Evolutionary conservation across 53 echinoderm and acorn worm species (phyloP), one percentile per base, ranked within the genome.

Genomic region (Holothuria leucospilota): DNA sequence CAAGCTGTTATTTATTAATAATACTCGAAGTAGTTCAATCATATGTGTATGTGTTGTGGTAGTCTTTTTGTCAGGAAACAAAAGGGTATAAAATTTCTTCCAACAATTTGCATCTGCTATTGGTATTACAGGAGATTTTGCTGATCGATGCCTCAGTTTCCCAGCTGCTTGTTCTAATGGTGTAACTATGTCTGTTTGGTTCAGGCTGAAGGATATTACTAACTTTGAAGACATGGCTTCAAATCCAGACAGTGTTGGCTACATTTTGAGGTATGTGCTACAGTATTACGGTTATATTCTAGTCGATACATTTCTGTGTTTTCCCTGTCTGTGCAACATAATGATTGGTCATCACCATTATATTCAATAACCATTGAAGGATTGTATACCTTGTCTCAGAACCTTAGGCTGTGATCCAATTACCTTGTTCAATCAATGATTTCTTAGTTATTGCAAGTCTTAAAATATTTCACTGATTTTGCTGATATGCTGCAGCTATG

Each of bases 151-250:
- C 59, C 25, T 96, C 39, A 96, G 93, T 63, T 86, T 77, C 52
- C 92, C 96, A 12, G 78, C 87, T 20, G 25, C 77, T 8, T 95
- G 95, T 59, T 71, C 62, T 27, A 82, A 86, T 39, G 96, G 96
- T 15, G 91, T 96, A 13, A 94, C 93, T 9, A 75, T 96, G 30
- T 96, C 96, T 13, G 63, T 96, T 14, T 94, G 93, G 96, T 73
- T 96, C 41, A 94, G 58, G 51, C 66, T 92, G 67, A 67, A 62
- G 4, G 78, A 90, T 53, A 71, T 82, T 20, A 82, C 74, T 21
- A 94, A 89, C 68, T 75, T 96, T 9, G 56, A 71, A 62, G 86
- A 96, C 52, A 72, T 88, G 49, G 81, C 39, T 40, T 65, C 86
- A 26, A 94, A 96, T 66, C 93, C 93, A 62, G 88, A 86, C 13